Base-by-base conservation (phyloP, 2,888 invertebrate species). In the Agriopis leucophaearia region DNA sequence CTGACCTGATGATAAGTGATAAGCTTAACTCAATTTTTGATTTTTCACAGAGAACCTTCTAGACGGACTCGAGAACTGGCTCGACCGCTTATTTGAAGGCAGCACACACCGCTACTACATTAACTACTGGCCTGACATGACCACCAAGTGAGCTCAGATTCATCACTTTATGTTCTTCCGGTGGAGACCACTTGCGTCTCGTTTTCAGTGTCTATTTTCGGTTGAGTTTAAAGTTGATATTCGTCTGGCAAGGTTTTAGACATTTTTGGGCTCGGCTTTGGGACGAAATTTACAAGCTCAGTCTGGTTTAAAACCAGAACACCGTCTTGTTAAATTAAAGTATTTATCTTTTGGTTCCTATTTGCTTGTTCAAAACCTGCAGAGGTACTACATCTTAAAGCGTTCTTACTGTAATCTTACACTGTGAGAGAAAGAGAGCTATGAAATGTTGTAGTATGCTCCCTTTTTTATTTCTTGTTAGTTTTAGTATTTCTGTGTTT, bases 91-190 rank as follows among this genome's bases (percentile, higher is more conserved):
- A 74, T 99, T 99, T 87, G 99, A 99, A 88, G 99, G 99, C 73
- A 97, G 97, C 73, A 98, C 99, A 8, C 97, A 98, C 87, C 96
- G 99, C 78, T 99, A 99, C 93, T 97, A 98, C 90, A 96, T 99
- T 79, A 98, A 98, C 90, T 98, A 98, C 91, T 99, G 99, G 99
- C 99, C 99, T n/a, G 98, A 98, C 85, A 98, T 98, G 95, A 96
- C 96, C 75, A 96, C 96, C 83, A 97, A 97, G 92, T 97, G 96
- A 92, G 42, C 13, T 15, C 0, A 9, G 3, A n/a, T 15, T n/a
- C 42, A 3, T 8, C 36, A 9, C n/a, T 51, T 51, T 27, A 50
- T 42, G 55, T 56, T 61, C 45, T 54, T 42, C 51, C 50, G 48
- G 13, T 27, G 4, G 56, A 56, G 59, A 48, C 36, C 47, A 18